Base-by-base conservation (phyloP, 2,888 invertebrate species). In the Melieria crassipennis region DNA sequence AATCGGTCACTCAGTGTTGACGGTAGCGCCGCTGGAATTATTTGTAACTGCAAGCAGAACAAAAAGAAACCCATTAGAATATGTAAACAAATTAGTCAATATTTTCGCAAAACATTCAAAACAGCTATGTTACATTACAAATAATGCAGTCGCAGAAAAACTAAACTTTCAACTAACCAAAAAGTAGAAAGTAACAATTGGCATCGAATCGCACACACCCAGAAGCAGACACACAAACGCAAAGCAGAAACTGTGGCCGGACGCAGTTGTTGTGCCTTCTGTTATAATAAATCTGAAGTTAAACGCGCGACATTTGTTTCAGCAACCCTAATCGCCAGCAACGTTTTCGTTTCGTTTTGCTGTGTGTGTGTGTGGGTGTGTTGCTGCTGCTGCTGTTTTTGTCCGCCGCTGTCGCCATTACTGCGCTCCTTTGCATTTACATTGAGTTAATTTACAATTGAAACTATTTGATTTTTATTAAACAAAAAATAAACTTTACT, bases 41-140 rank as follows among this genome's bases (percentile, higher is more conserved):
- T 70, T 74, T 74, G 69, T 74, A 74, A 50, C 71, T 74, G 71
- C 56, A 74, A 74, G 57, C 55, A 65, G 60, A 71, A 42, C 50
- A 57, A 13, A 52, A 61, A 62, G 10, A 62, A 60, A 57, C 30
- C 30, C 30, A 30, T 30, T 30, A 30, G 30, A 30, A 30, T 30
- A 30, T 30, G 30, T 30, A 30, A 30, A 30, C 30, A 30, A 52
- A 52, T 4, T 52, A 7, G 13, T 1, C 13, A 52, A 52, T 7
- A n/a, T 52, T 52, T 52, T n/a, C 13, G 13, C 11, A 52, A 52
- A 11, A 11, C 50, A 10, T 52, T 6, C 11, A 7, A 52, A 6
- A 9, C 30, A 30, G 30, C 1, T 30, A 30, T 30, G 1, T 30
- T 1, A 13, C 5, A 6, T n/a, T 52, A 52, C 52, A 52, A 52